Conservation (phyloP, 2,113 vertebrate species). For the Caranx ignobilis region DNA sequence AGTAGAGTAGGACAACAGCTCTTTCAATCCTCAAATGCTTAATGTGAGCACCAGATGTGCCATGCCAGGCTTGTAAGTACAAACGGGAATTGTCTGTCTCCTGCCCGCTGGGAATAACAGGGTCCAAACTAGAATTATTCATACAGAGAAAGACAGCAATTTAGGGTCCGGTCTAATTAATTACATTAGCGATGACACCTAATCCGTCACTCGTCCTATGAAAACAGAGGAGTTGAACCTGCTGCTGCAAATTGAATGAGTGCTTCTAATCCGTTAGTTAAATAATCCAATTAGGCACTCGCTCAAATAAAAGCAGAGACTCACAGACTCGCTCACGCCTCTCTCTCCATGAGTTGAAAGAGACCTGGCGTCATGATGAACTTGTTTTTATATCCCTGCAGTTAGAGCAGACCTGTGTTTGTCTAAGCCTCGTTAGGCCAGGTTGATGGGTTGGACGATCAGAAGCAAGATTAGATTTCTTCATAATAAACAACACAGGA, state of each 20-base stretch:
- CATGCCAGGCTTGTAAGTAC: slow-evolving; percentile 22
- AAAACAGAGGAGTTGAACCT: slow-evolving; percentile 27
- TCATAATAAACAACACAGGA: neutral
- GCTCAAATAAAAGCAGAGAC: slow-evolving; percentile 33
- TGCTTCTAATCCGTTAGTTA: slow-evolving; percentile 52
- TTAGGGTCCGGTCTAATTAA: slow-evolving; percentile 56
- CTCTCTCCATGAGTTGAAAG: neutral
- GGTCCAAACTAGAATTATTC: slow-evolving; percentile 27
- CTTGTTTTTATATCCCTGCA: neutral
- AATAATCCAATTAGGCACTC: slow-evolving; percentile 56
- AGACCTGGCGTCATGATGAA: neutral
- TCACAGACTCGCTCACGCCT: neutral
- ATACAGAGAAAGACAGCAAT: neutral
- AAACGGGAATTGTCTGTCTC: slow-evolving; percentile 49
- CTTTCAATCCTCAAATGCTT: slow-evolving; percentile 42
- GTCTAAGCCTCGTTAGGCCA: slow-evolving; percentile 6
- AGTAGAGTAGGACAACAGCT: slow-evolving; percentile 33
- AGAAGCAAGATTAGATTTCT: neutral
- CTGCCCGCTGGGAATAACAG: slow-evolving; percentile 47
- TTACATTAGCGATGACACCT: slow-evolving; percentile 59
- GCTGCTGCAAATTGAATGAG: slow-evolving; percentile 62
- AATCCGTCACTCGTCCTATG: slow-evolving; percentile 45
- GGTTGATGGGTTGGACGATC: neutral
- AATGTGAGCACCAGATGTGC: slow-evolving; percentile 60
- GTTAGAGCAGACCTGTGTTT: slow-evolving; percentile 4